A percentile compares a stretch with the other conserved stretches of the same genome.
These are phyloP conservation scores for Hoplostethus atlanticus DNA, from an alignment of 2,797 vertebrate genomes.

Conservation along the genomic window DNA sequence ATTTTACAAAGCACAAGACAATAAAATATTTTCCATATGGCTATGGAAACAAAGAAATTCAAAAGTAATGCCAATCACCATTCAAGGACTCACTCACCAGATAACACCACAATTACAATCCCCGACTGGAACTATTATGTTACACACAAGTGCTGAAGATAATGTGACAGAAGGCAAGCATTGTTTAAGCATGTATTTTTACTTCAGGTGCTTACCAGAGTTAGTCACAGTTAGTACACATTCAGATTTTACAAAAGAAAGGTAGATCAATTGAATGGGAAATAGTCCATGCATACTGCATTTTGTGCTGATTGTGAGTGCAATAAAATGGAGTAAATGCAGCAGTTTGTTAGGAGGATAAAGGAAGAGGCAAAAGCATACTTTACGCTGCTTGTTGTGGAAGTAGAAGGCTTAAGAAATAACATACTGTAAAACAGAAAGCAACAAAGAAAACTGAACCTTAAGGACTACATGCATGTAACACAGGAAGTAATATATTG, in stretches of 20 bases:
- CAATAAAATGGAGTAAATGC: slow-evolving; percentile 54
- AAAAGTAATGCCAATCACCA: slow-evolving; percentile 51
- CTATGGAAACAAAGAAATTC: slow-evolving; percentile 49
- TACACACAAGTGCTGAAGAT: slow-evolving; percentile 47
- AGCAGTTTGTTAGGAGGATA: slow-evolving; percentile 52
- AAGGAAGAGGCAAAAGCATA: slow-evolving; percentile 46
- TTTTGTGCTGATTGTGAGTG: slow-evolving; percentile 62
- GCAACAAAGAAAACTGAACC: slow-evolving; percentile 25
- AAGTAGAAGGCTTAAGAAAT: slow-evolving; percentile 44
- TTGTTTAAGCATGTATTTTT: slow-evolving; percentile 27
- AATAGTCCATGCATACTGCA: slow-evolving; percentile 24
- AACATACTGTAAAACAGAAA: slow-evolving; percentile 15
- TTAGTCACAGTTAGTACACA: slow-evolving; percentile 40
- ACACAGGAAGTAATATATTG: slow-evolving; percentile 32
- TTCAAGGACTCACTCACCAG: slow-evolving; percentile 41
- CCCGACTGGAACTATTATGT: slow-evolving; percentile 41
- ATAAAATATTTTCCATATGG: slow-evolving; percentile 48
- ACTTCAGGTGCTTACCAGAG: slow-evolving; percentile 37
- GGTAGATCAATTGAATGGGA: slow-evolving; percentile 12
- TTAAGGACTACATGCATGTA: slow-evolving; percentile 19
- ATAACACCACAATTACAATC: slow-evolving; percentile 35
- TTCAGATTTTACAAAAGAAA: slow-evolving; percentile 37
- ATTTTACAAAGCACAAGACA: slow-evolving; percentile 63
- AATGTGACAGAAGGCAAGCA: slow-evolving; percentile 41
- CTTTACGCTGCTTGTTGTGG: slow-evolving; percentile 24